phyloP scores from a whole-genome alignment of 1,140 invertebrate species.

The Drosophila orosa region DNA sequence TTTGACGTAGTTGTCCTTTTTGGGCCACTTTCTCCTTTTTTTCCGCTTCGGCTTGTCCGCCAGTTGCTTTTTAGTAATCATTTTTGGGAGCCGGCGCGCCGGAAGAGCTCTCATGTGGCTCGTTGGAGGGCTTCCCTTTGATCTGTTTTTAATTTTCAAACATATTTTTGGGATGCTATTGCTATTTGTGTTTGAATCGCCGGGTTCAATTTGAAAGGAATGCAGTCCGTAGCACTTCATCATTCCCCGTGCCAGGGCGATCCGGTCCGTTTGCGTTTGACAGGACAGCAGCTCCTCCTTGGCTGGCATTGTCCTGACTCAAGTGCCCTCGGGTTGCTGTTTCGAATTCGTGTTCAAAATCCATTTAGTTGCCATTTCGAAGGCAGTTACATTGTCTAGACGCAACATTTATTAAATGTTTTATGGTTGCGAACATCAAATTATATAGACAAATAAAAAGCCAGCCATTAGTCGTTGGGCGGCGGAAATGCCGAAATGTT shows the following conservation, averaged over 20 bases:
- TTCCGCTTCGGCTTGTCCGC: constrained; percentile 18
- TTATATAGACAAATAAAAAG: constrained; percentile 80
- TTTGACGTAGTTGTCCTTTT: constrained; percentile 71
- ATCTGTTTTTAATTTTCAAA: constrained; percentile 80
- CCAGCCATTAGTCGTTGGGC: constrained; percentile 50
- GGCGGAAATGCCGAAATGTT: constrained; percentile 51
- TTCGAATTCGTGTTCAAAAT: constrained; percentile 79
- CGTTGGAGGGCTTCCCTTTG: constrained; percentile 66
- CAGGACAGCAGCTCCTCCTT: constrained; percentile 63
- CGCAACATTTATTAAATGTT: constrained; percentile 82
- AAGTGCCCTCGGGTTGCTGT: constrained; percentile 52
- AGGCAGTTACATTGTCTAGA: constrained; percentile 83
- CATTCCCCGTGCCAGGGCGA: constrained; percentile 37
- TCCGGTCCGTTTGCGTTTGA: constrained; percentile 59
- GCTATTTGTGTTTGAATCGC: constrained; percentile 57
- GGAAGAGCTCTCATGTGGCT: constrained; percentile 75
- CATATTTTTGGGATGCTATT: constrained; percentile 56
- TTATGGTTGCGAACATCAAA: constrained; percentile 77
- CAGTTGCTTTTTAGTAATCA: constrained; percentile 68
- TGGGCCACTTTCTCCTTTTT: constrained; percentile 22
- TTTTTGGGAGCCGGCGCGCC: constrained; percentile 62
- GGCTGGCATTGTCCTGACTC: constrained; percentile 65
- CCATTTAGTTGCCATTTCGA: constrained; percentile 82
- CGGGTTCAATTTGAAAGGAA: constrained; percentile 64
- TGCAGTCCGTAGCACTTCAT: constrained; percentile 73